Conservation (phyloP, 2,113 vertebrate species). For the Ctenomys sociabilis region DNA sequence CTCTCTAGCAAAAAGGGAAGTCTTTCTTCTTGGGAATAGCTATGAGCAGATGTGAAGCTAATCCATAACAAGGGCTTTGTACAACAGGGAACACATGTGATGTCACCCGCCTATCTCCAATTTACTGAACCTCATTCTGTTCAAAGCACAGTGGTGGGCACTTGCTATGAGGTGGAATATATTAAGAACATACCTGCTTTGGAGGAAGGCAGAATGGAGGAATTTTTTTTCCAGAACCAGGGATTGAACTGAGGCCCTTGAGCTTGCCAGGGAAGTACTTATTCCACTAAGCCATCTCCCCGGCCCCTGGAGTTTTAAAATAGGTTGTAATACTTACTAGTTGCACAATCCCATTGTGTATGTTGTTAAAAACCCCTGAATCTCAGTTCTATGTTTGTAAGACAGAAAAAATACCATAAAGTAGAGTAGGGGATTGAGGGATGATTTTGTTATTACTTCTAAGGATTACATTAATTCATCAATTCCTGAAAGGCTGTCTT, state of each 20-base stretch:
- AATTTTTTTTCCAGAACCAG: too few species aligned
- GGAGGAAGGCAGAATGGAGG: neutral
- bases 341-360: neutral
- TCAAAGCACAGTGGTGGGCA: neutral
- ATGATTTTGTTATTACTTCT: neutral
- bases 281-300: too few species aligned
- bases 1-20: neutral
- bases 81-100: neutral
- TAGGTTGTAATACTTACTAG: neutral
- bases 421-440: neutral
- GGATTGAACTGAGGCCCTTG: too few species aligned
- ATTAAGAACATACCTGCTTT: neutral
- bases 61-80: neutral
- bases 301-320: too few species aligned
- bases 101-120: neutral
- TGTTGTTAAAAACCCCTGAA: neutral
- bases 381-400: slow-evolving; percentile 3
- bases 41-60: neutral
- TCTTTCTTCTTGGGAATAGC: neutral
- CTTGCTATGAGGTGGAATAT: neutral
- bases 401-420: neutral
- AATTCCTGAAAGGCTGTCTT: neutral
- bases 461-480: neutral
- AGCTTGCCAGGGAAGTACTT: too few species aligned
- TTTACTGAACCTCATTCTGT: neutral